phyloP scores from a whole-genome alignment of 2,888 invertebrate genomes.

The Tribolium freemani region DNA sequence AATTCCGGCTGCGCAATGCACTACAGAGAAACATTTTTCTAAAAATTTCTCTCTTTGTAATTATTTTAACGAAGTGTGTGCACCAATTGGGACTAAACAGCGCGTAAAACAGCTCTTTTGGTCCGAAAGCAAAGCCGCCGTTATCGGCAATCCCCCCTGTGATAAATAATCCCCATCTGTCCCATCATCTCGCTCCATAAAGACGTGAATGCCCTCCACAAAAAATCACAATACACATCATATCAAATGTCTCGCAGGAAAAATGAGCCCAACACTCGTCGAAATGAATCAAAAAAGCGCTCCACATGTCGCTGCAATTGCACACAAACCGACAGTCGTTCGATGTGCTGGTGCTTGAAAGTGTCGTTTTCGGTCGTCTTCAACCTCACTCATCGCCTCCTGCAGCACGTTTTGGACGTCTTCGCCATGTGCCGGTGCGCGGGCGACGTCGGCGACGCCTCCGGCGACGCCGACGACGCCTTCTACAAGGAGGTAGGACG shows the following conservation, averaged over 20 bases:
- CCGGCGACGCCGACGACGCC: constrained; percentile 64
- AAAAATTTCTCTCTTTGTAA: background rate
- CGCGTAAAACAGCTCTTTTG: background rate
- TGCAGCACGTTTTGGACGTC: constrained; percentile 49
- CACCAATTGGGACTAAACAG: background rate
- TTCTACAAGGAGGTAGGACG: constrained; percentile 73
- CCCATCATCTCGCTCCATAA: background rate
- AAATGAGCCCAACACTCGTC: background rate
- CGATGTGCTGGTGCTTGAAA: constrained; percentile 62
- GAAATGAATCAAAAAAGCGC: constrained; percentile 15
- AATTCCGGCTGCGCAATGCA: background rate
- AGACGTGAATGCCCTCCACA: constrained; percentile 4
- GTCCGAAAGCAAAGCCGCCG: too few species aligned
- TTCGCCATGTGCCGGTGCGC: background rate
- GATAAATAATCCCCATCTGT: background rate
- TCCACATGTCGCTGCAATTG: constrained; percentile 31
- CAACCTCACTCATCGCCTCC: constrained; percentile 60
- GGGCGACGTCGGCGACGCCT: background rate
- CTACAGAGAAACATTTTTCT: background rate
- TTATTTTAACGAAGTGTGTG: background rate
- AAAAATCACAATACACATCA: background rate
- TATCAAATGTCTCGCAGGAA: constrained; percentile 27
- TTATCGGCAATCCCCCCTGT: too few species aligned
- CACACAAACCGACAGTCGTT: constrained; percentile 17
- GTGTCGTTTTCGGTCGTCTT: constrained; percentile 62